A percentile compares a stretch with the other conserved stretches of the same genome.
Conservation (phyloP, 2,797 vertebrate genomes). For the Myoxocephalus aenaeus region DNA sequence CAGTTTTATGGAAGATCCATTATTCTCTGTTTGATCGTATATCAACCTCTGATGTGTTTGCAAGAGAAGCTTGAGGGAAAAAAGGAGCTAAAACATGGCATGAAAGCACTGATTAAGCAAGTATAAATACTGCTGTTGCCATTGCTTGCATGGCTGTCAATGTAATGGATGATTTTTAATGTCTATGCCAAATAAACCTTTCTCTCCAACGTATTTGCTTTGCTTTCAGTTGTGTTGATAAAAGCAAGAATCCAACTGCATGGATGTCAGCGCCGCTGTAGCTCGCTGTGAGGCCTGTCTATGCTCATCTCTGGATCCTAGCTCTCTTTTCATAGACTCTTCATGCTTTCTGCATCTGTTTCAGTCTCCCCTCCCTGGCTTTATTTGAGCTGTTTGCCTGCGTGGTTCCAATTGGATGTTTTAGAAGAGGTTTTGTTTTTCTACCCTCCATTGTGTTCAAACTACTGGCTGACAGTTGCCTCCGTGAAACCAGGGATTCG, state of each 20-base stretch:
- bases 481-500: slow-evolving; percentile 65
- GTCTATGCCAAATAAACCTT: slow-evolving; percentile 67
- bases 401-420: slow-evolving; percentile 69
- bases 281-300: slow-evolving; percentile 55
- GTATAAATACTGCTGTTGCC: slow-evolving; percentile 59
- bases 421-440: slow-evolving; percentile 52
- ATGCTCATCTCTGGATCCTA: slow-evolving; percentile 62
- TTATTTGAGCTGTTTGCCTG: slow-evolving; percentile 65
- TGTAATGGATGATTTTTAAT: slow-evolving; percentile 68
- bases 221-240: slow-evolving; percentile 69
- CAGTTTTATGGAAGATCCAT: slow-evolving; percentile 45
- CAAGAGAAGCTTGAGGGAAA: slow-evolving; percentile 28
- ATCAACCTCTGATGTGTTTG: slow-evolving; percentile 50
- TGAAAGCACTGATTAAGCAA: slow-evolving; percentile 65
- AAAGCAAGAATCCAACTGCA: slow-evolving; percentile 66
- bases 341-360: slow-evolving; percentile 62
- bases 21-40: slow-evolving; percentile 41
- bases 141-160: slow-evolving; percentile 70
- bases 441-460: slow-evolving; percentile 66
- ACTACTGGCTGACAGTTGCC: slow-evolving; percentile 69
- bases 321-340: slow-evolving; percentile 57
- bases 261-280: slow-evolving; percentile 47
- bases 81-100: slow-evolving; percentile 51
- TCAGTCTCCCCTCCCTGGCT: slow-evolving; percentile 57
- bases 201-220: slow-evolving; percentile 59